These are phyloP conservation scores for Branchipolynoe longqiensis DNA, from an alignment of 2,888 invertebrate species.

Conservation along the genomic window DNA sequence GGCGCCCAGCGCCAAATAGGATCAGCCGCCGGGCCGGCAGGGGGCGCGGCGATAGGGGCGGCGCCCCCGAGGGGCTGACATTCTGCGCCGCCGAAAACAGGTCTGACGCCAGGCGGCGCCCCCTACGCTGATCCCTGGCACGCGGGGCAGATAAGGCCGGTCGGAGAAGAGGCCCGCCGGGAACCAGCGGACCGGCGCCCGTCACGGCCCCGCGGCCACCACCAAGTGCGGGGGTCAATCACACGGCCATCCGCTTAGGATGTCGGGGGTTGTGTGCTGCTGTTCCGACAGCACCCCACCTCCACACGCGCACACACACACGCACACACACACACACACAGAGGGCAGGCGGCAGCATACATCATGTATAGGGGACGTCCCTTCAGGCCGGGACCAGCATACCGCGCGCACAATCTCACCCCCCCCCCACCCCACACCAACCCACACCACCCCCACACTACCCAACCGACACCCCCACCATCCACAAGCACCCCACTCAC, in stretches of 20 bases:
- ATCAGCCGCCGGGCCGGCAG: constrained; percentile 6
- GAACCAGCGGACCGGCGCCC: constrained; percentile 33
- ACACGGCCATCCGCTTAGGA: too few species aligned
- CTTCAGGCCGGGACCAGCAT: too few species aligned
- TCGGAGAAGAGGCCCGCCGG: constrained; percentile 20
- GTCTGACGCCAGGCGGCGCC: constrained; percentile 11
- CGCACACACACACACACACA: too few species aligned
- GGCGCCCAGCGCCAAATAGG: constrained; percentile 12
- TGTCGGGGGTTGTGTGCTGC: too few species aligned
- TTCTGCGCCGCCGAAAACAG: constrained; percentile 42
- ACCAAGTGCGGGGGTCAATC: constrained; percentile 17
- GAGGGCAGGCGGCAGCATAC: too few species aligned
- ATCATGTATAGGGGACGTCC: too few species aligned
- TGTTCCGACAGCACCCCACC: neutral
- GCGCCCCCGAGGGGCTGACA: constrained; percentile 46
- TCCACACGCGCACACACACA: neutral
- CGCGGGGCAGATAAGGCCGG: constrained; percentile 31
- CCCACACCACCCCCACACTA: too few species aligned
- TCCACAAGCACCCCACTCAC: too few species aligned
- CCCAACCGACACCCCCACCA: too few species aligned
- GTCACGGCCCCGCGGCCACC: constrained; percentile 33
- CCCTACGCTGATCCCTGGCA: constrained; percentile 37
- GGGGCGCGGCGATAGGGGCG: constrained; percentile 11
- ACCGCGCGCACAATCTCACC: too few species aligned
- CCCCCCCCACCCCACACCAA: too few species aligned